phyloP scores from a whole-genome alignment of 1,140 invertebrate genomes.

The Sinonovacula constricta region DNA sequence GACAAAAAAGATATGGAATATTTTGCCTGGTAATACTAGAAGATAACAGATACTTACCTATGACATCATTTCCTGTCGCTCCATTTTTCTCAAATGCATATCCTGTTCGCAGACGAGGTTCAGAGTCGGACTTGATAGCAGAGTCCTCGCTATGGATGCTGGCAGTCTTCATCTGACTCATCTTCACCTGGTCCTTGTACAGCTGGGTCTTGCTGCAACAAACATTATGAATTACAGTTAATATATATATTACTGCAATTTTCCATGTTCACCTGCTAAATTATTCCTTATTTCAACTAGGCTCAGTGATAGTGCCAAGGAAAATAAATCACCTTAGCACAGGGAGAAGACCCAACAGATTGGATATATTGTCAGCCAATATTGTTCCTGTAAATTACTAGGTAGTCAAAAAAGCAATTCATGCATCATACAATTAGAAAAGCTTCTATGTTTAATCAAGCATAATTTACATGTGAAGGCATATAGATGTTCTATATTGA shows the following conservation, averaged over 20 bases:
- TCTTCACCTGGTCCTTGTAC: constrained; percentile 31
- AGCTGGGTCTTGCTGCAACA: constrained; percentile 35
- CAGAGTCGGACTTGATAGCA: constrained; percentile 47
- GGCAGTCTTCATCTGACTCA: constrained; percentile 8
- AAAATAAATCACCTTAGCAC: too few relatives aligned
- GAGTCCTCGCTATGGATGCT: constrained; percentile 52
- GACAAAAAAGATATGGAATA: too few relatives aligned
- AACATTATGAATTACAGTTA: neutral
- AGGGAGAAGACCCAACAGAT: too few relatives aligned
- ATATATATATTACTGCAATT: neutral
- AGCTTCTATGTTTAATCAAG: too few relatives aligned
- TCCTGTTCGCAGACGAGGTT: constrained; percentile 16
- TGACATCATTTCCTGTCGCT: neutral
- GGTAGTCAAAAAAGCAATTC: too few relatives aligned
- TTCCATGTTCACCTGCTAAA: neutral
- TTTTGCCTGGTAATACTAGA: too few relatives aligned
- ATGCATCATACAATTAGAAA: too few relatives aligned
- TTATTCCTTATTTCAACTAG: neutral
- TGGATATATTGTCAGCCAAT: too few relatives aligned
- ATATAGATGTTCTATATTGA: too few relatives aligned
- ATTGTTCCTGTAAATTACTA: too few relatives aligned
- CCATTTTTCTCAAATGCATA: constrained; percentile 26
- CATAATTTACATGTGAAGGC: too few relatives aligned
- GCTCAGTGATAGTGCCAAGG: constrained; percentile 6
- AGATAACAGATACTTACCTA: too few relatives aligned